A percentile compares a stretch with the other conserved stretches of the same genome.
Evolutionary conservation across 2,888 invertebrate genomes (phyloP).

Genomic region (Rotaria macrura): DNA sequence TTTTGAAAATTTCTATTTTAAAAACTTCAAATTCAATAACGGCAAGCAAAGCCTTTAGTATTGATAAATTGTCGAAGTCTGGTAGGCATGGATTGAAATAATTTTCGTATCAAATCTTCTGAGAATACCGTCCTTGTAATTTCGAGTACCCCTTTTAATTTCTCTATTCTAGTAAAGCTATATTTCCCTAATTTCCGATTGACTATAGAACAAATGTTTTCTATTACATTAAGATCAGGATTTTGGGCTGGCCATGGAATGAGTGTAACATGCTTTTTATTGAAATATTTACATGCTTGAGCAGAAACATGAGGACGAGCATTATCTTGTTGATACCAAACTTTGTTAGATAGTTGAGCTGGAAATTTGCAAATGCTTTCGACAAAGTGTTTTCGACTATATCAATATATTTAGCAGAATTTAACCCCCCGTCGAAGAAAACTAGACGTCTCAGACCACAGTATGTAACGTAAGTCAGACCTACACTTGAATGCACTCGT

Average conservation of each 20-base stretch:
- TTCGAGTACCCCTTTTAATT: background rate
- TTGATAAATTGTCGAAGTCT: background rate
- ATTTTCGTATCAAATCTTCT: background rate
- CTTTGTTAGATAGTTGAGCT: background rate
- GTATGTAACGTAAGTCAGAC: background rate
- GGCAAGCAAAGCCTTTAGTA: background rate
- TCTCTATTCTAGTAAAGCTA: background rate
- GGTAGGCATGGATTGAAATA: background rate
- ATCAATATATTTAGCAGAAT: background rate
- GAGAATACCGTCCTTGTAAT: background rate
- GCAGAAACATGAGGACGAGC: background rate
- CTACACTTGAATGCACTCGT: background rate
- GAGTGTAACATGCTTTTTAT: background rate
- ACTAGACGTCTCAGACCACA: background rate
- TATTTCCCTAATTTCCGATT: background rate
- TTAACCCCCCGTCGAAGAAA: background rate
- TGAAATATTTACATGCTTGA: background rate
- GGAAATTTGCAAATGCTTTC: background rate
- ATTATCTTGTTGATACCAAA: background rate
- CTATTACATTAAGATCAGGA: background rate
- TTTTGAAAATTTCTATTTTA: too few relatives aligned
- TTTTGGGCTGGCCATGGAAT: background rate
- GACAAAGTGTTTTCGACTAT: background rate
- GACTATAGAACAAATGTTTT: background rate
- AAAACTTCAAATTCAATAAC: background rate